Conservation (phyloP, 1,140 invertebrate species). For the Oncopeltus fasciatus region DNA sequence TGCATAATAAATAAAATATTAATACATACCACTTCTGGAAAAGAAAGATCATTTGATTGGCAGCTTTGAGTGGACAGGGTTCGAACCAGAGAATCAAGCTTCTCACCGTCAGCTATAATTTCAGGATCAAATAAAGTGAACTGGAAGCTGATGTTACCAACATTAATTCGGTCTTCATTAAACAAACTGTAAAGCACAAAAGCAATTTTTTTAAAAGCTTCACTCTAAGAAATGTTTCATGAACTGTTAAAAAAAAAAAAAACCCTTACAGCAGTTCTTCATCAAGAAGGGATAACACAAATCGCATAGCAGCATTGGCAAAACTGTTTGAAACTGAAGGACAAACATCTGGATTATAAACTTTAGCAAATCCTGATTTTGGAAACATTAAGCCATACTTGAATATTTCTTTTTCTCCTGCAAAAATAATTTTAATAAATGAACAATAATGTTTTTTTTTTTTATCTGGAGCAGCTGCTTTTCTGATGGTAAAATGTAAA, state of each 20-base stretch:
- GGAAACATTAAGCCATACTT: not conserved
- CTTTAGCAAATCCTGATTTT: not conserved
- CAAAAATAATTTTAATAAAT: not conserved
- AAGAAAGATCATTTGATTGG: not conserved
- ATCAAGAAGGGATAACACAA: not conserved
- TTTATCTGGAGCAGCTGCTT: not conserved
- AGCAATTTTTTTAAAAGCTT: not conserved
- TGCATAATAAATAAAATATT: not conserved
- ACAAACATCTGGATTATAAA: not conserved
- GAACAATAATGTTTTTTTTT: not conserved
- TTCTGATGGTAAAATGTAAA: too few relatives aligned
- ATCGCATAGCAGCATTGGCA: conserved; percentile 1
- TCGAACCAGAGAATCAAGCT: not conserved
- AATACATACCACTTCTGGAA: not conserved
- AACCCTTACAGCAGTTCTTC: not conserved
- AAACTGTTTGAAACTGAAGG: not conserved
- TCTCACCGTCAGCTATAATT: not conserved
- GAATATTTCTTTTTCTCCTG: not conserved
- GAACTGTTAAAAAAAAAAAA: not conserved
- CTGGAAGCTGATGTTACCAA: not conserved
- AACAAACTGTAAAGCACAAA: not conserved
- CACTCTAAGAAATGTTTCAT: not conserved
- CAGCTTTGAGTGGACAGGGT: not conserved
- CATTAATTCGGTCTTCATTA: not conserved
- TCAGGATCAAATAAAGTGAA: not conserved